Evolutionary conservation across 2,113 vertebrate species (phyloP).

Genomic region (Morone saxatilis): DNA sequence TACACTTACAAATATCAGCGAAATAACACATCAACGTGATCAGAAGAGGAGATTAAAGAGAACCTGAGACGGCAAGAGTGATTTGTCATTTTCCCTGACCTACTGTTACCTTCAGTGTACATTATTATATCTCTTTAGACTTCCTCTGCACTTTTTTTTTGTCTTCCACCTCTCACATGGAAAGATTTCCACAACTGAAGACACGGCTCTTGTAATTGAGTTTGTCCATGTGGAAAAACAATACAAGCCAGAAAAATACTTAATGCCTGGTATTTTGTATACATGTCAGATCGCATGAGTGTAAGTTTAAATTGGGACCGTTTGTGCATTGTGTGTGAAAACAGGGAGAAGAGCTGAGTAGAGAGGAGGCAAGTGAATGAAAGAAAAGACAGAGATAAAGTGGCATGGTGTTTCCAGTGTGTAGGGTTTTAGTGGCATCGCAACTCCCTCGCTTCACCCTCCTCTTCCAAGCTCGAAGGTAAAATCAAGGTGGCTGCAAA

Average conservation of each 20-base stretch:
- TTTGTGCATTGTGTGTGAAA: constrained; percentile 74
- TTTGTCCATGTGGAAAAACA: constrained; percentile 86
- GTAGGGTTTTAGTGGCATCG: too few relatives aligned
- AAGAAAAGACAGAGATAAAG: constrained; percentile 22
- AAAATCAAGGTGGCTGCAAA: too few relatives aligned
- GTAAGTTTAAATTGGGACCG: constrained; percentile 81
- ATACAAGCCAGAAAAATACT: constrained; percentile 79
- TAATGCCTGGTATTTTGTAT: constrained; percentile 83
- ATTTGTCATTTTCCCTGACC: constrained; percentile 21
- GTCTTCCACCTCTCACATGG: constrained; percentile 30
- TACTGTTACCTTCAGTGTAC: constrained; percentile 39
- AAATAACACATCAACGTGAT: not conserved
- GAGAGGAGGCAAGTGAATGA: constrained; percentile 20
- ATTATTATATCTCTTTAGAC: constrained; percentile 53
- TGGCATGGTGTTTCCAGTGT: not conserved
- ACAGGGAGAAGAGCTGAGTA: constrained; percentile 41
- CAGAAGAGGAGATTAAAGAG: not conserved
- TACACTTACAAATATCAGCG: not conserved
- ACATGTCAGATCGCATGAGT: constrained; percentile 84
- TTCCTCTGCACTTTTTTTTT: constrained; percentile 10
- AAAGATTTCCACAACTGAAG: constrained; percentile 54
- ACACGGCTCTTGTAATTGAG: constrained; percentile 70
- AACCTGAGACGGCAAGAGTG: not conserved
- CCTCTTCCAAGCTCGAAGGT: too few relatives aligned
- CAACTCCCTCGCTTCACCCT: too few relatives aligned